Conservation (phyloP, 1,140 invertebrate species). For the Aphis craccivora region DNA sequence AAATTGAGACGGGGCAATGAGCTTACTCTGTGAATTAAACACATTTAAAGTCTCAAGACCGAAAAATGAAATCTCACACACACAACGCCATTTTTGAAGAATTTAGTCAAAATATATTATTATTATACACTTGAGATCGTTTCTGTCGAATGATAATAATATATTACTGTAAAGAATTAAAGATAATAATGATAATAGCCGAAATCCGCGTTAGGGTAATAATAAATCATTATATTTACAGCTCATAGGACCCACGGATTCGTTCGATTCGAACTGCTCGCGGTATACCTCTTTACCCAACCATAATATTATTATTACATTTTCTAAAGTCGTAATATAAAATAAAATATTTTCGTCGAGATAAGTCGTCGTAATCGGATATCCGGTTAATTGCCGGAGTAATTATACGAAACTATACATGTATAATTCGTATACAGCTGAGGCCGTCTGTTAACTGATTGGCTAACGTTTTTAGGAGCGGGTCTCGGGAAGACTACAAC, state of each 20-base stretch:
- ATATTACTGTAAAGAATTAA: background rate
- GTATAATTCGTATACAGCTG: background rate
- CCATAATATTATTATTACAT: background rate
- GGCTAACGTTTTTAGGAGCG: background rate
- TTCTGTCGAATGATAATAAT: conserved; percentile 1
- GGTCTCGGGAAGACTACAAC: background rate
- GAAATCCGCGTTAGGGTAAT: background rate
- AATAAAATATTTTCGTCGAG: conserved; percentile 20
- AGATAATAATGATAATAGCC: background rate
- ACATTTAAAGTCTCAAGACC: background rate
- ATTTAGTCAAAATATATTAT: background rate
- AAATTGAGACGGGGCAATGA: background rate
- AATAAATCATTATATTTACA: background rate
- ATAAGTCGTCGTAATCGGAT: conserved; percentile 32
- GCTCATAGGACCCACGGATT: background rate
- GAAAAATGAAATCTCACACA: too few relatives aligned
- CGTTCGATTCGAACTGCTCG: background rate
- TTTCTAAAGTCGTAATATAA: conserved; percentile 6
- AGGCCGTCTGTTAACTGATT: conserved; percentile 33
- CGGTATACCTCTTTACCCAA: background rate
- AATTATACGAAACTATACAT: conserved; percentile 26
- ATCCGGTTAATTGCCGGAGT: conserved; percentile 52
- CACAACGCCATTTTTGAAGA: background rate
- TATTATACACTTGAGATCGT: background rate
- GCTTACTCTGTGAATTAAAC: too few relatives aligned